Conservation (phyloP, 2,797 vertebrate genomes). For the Cirrhinus mrigala region DNA sequence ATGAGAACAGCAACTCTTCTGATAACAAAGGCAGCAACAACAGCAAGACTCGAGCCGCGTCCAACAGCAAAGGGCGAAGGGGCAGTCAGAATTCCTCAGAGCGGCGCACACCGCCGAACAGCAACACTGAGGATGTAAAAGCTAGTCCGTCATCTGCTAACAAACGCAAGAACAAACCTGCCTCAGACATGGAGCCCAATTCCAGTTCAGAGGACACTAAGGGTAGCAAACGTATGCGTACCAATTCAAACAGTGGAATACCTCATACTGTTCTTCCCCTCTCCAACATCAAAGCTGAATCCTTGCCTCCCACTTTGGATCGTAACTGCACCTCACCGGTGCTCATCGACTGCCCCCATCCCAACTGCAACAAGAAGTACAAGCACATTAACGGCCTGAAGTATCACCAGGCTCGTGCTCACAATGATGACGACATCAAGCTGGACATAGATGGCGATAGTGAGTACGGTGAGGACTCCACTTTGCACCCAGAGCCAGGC, state of each 20-base stretch:
- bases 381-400: constrained; percentile 99
- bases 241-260: constrained; percentile 90
- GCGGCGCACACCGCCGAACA: constrained; percentile 89
- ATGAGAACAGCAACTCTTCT: constrained; percentile 86
- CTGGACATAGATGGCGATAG: constrained; percentile 94
- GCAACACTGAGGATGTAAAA: constrained; percentile 90
- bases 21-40: constrained; percentile 89
- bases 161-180: constrained; percentile 95
- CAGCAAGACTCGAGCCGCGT: constrained; percentile 94
- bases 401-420: constrained; percentile 98
- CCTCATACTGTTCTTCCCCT: constrained; percentile 80
- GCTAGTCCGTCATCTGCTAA: constrained; percentile 93
- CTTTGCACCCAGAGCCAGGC: constrained; percentile 87
- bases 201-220: constrained; percentile 99
- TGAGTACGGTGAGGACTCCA: constrained; percentile 92
- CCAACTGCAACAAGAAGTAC: constrained; percentile 99
- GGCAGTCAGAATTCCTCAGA: constrained; percentile 97
- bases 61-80: constrained; percentile 94
- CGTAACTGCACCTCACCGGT: constrained; percentile 94
- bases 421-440: constrained; percentile 95
- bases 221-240: constrained; percentile 97
- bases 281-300: constrained; percentile 86
- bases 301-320: constrained; percentile 83
- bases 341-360: constrained; percentile 98
- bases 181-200: constrained; percentile 97